These are phyloP conservation scores for Drosophila teissieri DNA, from an alignment of 1,140 invertebrate species.

Conservation along the genomic window DNA sequence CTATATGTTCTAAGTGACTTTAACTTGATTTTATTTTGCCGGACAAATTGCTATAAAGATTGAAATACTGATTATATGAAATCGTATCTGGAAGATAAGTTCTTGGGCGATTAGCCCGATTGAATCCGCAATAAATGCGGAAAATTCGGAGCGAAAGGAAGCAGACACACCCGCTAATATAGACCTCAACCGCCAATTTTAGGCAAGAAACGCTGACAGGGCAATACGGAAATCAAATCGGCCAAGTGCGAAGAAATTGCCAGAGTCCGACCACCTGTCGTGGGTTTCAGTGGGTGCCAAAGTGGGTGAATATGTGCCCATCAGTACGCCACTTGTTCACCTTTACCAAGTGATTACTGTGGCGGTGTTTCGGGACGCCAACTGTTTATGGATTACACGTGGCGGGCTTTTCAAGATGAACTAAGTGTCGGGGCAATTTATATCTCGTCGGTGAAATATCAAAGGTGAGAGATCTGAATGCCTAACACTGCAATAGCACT, in stretches of 20 bases:
- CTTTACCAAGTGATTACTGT: background rate
- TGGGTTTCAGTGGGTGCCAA: slow-evolving; percentile 2
- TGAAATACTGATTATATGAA: too few species aligned
- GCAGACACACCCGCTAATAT: slow-evolving; percentile 31
- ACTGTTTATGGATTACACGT: slow-evolving; percentile 75
- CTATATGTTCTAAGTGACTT: background rate
- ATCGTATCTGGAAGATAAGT: slow-evolving; percentile 4
- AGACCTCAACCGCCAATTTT: slow-evolving; percentile 7
- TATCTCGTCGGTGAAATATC: slow-evolving; percentile 44
- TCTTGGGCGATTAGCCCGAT: slow-evolving; percentile 2
- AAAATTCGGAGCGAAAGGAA: slow-evolving; percentile 17
- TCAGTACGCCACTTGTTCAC: slow-evolving; percentile 3
- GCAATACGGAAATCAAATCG: slow-evolving; percentile 19
- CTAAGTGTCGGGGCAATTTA: slow-evolving; percentile 3
- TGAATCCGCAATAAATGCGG: background rate
- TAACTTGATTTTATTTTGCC: too few species aligned
- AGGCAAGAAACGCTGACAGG: slow-evolving; percentile 26
- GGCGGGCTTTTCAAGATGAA: slow-evolving; percentile 55
- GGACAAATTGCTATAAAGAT: too few species aligned
- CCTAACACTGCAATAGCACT: slow-evolving; percentile 11
- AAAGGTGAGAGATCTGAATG: slow-evolving; percentile 42
- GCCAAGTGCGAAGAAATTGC: slow-evolving; percentile 21
- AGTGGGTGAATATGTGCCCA: background rate
- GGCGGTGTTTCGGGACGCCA: slow-evolving; percentile 37
- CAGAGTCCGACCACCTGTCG: background rate